Evolutionary conservation across 2,113 vertebrate species (phyloP).

Genomic region (Nesoenas mayeri): DNA sequence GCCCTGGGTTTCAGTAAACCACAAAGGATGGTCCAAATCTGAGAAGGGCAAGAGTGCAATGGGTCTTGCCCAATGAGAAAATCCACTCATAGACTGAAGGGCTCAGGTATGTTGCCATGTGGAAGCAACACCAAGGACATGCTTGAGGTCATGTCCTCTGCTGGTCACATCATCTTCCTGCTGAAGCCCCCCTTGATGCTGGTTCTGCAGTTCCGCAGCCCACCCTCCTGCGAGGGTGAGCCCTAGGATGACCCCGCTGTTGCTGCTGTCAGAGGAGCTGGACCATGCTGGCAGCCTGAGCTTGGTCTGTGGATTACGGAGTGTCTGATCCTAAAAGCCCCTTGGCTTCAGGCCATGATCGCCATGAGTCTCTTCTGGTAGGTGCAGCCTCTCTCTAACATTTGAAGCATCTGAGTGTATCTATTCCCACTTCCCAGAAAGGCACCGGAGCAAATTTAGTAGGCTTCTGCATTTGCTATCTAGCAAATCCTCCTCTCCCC

Average conservation of each 20-base stretch:
- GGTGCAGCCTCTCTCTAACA: not conserved
- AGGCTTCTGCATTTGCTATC: not conserved
- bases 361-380: not conserved
- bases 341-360: not conserved
- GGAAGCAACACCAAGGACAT: not conserved
- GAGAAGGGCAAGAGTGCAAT: not conserved
- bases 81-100: not conserved
- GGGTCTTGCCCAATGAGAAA: not conserved
- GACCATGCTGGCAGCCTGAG: not conserved
- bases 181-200: not conserved
- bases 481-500: not conserved
- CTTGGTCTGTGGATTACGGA: not conserved
- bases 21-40: not conserved
- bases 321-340: not conserved
- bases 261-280: not conserved
- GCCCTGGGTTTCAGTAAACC: not conserved
- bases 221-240: not conserved
- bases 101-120: accelerated
- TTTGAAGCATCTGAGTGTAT: not conserved
- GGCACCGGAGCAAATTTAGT: not conserved
- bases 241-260: not conserved
- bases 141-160: not conserved
- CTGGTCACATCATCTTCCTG: not conserved
- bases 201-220: not conserved
- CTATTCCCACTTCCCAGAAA: not conserved